Base-by-base conservation (phyloP, 2,888 invertebrate species). In the Microctonus hyperodae region DNA sequence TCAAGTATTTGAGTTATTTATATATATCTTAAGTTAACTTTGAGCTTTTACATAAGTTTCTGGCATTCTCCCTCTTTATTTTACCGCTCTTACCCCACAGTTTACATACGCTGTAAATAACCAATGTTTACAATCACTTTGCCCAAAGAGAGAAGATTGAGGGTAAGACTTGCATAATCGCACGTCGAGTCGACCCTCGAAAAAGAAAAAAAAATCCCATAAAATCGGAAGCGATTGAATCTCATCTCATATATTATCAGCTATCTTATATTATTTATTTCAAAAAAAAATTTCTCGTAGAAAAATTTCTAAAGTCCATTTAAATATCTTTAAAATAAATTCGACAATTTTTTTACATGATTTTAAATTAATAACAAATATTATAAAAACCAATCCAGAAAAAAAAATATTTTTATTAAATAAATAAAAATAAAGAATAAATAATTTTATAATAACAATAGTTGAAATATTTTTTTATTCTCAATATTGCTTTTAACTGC, bases 71-170 rank as follows among this genome's bases (percentile, higher is more conserved):
- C 23, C 22, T 2, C 11, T n/a, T 51, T 40, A 65, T 13, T 53
- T 65, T 59, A 48, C 44, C 60, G 53, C n/a, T n/a, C n/a, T n/a
- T n/a, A n/a, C n/a, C 20, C 44, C 44, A 44, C 16, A 20, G 16
- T 44, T 44, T 44, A 44, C 16, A 16, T 44, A 44, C 16, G 16
- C 44, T n/a, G 58, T 55, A 59, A 58, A 65, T 63, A 53, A 37
- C 64, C 60, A 44, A 63, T 72, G 66, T 72, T 71, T 70, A 69
- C 72, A 72, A 70, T 72, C 70, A 72, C 72, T 72, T 69, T 60
- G 53, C 53, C 59, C 62, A 65, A 58, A 68, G 61, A 65, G 61
- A 69, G 64, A 65, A 65, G 57, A 71, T 68, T 68, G 60, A 66
- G 37, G 60, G 60, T 44, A 65, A 61, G 53, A 40, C 4, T 50